Conservation (phyloP, 1,140 invertebrate genomes). For the Adoxophyes honmai region DNA sequence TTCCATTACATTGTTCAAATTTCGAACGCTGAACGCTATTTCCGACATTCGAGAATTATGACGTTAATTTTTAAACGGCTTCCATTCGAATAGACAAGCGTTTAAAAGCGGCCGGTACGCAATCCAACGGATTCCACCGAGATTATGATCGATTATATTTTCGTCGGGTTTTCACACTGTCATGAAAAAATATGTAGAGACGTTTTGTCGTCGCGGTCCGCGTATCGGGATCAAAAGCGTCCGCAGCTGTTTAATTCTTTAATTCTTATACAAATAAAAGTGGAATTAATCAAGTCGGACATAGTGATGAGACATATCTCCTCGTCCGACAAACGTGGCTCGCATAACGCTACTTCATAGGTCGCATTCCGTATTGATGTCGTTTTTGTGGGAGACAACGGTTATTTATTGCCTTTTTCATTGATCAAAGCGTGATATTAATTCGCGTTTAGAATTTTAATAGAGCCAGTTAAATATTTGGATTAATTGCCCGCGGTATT, state of each 20-base stretch:
- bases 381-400: conserved; percentile 2
- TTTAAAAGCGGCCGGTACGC: conserved; percentile 28
- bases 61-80: conserved; percentile 20
- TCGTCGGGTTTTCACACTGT: conserved; percentile 47
- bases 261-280: conserved; percentile 70
- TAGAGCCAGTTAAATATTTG: neutral
- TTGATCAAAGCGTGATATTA: conserved; percentile 11
- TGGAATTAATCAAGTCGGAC: conserved; percentile 62
- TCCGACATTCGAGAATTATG: neutral
- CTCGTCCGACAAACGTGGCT: neutral
- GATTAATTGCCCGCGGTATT: neutral
- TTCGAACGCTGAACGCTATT: neutral
- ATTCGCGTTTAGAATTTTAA: conserved; percentile 1
- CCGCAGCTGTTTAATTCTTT: conserved; percentile 56
- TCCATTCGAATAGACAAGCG: conserved; percentile 27
- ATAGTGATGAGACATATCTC: conserved; percentile 38
- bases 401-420: neutral
- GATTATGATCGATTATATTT: conserved; percentile 72
- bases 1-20: neutral
- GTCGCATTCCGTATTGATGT: conserved; percentile 3
- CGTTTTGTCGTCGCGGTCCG: conserved; percentile 50
- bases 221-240: conserved; percentile 68
- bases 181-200: conserved; percentile 54
- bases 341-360: conserved; percentile 1
- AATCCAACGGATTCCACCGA: conserved; percentile 50